Evolutionary conservation across 92 coral and sea anemone genomes (phyloP).

Genomic region (Siderastrea radians): DNA sequence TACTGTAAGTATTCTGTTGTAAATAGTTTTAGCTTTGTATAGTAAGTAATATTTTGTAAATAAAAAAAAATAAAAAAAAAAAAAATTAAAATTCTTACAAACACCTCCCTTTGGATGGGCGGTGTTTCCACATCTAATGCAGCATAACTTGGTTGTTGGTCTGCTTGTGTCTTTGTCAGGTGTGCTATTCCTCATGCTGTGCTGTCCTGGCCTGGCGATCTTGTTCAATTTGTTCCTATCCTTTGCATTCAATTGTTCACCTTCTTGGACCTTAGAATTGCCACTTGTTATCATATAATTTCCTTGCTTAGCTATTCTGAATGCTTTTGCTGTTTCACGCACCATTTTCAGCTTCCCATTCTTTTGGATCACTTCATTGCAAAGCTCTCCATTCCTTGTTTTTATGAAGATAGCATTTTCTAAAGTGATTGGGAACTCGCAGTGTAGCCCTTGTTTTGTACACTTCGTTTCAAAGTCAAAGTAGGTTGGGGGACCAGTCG

Average conservation of each 20-base stretch:
- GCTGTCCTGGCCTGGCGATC: conserved; percentile 58
- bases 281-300: conserved; percentile 39
- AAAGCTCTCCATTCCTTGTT: conserved; percentile 51
- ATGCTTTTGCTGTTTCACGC: conserved; percentile 46
- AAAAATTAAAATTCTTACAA: too few species aligned
- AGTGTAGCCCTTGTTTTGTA: conserved; percentile 12
- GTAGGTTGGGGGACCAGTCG: too few species aligned
- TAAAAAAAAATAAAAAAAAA: too few species aligned
- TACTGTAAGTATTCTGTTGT: too few species aligned
- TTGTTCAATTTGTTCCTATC: conserved; percentile 50
- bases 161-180: conserved; percentile 25
- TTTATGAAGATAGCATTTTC: conserved; percentile 47
- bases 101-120: background rate
- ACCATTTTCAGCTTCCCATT: conserved; percentile 53
- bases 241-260: conserved; percentile 22
- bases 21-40: too few species aligned
- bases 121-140: conserved; percentile 25
- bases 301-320: conserved; percentile 46
- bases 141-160: conserved; percentile 27
- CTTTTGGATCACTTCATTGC: conserved; percentile 48
- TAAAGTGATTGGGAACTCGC: conserved; percentile 39
- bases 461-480: too few species aligned
- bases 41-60: too few species aligned
- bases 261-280: conserved; percentile 4
- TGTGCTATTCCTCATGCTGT: conserved; percentile 52